Conservation (phyloP, 2,113 vertebrate species). For the Lepisosteus oculatus region DNA sequence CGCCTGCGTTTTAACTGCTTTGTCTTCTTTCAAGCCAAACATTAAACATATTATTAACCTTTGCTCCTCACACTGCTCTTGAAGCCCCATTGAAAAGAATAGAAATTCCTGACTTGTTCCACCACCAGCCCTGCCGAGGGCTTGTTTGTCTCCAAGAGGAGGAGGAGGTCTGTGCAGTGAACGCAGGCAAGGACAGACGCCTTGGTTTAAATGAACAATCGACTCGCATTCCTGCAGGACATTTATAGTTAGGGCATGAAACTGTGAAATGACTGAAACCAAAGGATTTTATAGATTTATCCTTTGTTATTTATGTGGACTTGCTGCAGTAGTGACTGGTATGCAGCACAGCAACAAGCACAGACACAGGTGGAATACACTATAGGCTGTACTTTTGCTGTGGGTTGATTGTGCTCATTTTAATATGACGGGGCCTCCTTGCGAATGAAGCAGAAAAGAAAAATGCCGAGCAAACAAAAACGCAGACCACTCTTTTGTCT, state of each 20-base stretch:
- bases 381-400: too few species aligned
- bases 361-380: too few species aligned
- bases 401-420: too few species aligned
- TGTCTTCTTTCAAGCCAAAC: conserved; percentile 48
- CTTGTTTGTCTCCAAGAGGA: not conserved
- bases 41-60: conserved; percentile 63
- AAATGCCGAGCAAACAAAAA: too few species aligned
- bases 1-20: conserved; percentile 45
- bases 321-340: too few species aligned
- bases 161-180: not conserved
- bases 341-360: too few species aligned
- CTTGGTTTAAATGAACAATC: not conserved
- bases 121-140: conserved; percentile 19
- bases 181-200: not conserved
- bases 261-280: conserved; percentile 11
- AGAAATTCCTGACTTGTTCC: conserved; percentile 15
- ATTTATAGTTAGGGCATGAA: conserved; percentile 6
- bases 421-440: too few species aligned
- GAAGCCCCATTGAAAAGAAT: conserved; percentile 44
- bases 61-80: conserved; percentile 51
- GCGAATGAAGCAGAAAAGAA: too few species aligned
- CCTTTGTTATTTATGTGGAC: too few species aligned
- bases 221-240: conserved; percentile 4
- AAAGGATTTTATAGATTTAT: too few species aligned
- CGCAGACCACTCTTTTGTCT: too few species aligned